phyloP scores from a whole-genome alignment of 1,140 invertebrate genomes.

The Chlorops oryzae region DNA sequence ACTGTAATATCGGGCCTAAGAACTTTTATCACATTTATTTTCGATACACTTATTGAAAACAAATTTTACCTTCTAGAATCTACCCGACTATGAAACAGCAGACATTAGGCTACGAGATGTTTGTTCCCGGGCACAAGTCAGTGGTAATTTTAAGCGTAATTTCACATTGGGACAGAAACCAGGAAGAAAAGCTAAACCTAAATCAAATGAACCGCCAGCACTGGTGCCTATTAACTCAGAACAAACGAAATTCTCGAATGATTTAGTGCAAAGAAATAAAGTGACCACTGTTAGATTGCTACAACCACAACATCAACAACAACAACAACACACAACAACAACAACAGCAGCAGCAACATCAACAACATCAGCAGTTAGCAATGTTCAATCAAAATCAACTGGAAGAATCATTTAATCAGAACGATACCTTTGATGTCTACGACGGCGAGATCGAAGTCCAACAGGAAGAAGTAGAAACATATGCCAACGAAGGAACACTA shows the following conservation, averaged over 20 bases:
- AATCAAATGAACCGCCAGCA: conserved; percentile 29
- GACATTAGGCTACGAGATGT: conserved; percentile 39
- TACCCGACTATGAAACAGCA: conserved; percentile 45
- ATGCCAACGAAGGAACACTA: conserved; percentile 19
- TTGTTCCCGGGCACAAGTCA: conserved; percentile 38
- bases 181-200: conserved; percentile 33
- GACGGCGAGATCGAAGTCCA: conserved; percentile 15
- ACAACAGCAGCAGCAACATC: conserved; percentile 4
- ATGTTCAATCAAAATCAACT: conserved; percentile 2
- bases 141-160: conserved; percentile 32
- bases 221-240: conserved; percentile 29
- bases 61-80: conserved; percentile 41
- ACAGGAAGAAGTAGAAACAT: conserved; percentile 30
- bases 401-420: conserved; percentile 5
- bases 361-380: conserved; percentile 6
- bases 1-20: no score
- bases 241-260: background rate
- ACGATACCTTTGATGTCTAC: conserved; percentile 11
- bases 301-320: no score
- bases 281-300: no score
- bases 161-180: conserved; percentile 14
- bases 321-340: background rate
- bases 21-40: no score
- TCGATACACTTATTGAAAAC: no score
- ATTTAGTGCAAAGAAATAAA: background rate